Evolutionary conservation across 2,888 invertebrate species (phyloP), one percentile per base, ranked within the genome.

Genomic region (Agrochola circellaris): DNA sequence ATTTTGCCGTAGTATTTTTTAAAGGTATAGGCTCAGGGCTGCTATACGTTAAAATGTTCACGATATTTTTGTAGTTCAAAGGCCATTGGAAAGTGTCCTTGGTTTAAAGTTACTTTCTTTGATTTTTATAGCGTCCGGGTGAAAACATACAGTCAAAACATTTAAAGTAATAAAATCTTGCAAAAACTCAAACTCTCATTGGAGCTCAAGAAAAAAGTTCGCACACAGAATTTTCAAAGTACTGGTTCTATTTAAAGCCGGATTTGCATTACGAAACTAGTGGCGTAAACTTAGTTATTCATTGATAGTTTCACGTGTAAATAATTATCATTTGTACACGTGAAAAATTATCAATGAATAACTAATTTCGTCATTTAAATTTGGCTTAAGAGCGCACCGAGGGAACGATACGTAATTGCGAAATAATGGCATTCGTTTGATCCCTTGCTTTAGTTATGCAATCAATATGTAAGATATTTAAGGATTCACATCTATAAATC

Each of bases 61-160:
- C 15, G 9, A 38, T 51, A 26, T 56, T 45, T 66, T n/a, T 56
- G 34, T 26, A 26, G 79, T 79, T 62, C 23, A 42, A 5, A 42
- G 34, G 34, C 79, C 20, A 60, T 45, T 60, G 34, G 58, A 83
- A 83, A 77, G 83, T 34, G 51, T n/a, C 4, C 26, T 23, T 38
- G n/a, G 2, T n/a, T 20, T 58, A 23, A 42, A 2, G 17, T 9
- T 6, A 38, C 48, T 58, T 56, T 64, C 61, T 48, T 82, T 30
- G 23, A 48, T n/a, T 56, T 62, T 48, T 56, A 42, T 56, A 11
- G 6, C 17, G 5, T 64, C 77, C 62, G 56, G 38, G 48, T 26
- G 61, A 62, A 82, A 75, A 42, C 13, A 20, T 30, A 8, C 30
- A 20, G 11, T 11, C 48, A 38, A 61, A 75, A 20, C 0, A 7